Evolutionary conservation across 2,797 vertebrate species (phyloP).

Genomic region (Scomberomorus guttatus): DNA sequence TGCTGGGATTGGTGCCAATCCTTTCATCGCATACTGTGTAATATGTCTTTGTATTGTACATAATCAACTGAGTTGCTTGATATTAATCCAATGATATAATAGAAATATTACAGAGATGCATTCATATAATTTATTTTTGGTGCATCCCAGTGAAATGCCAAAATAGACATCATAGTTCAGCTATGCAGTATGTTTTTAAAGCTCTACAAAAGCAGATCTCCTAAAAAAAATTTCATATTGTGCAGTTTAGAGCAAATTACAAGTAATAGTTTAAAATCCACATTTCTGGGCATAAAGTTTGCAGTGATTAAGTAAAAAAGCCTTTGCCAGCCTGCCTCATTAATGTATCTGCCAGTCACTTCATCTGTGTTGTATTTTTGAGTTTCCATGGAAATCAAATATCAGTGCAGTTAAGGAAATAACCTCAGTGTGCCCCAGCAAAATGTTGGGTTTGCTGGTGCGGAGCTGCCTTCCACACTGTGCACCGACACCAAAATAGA

Average conservation of each 20-base stretch:
- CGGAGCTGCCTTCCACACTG: too few relatives aligned
- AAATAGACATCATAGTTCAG: neutral
- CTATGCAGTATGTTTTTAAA: neutral
- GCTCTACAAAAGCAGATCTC: neutral
- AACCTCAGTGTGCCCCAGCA: too few relatives aligned
- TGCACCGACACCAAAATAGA: too few relatives aligned
- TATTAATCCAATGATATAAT: neutral
- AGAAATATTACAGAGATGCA: slow-evolving; percentile 7
- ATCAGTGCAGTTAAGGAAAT: too few relatives aligned
- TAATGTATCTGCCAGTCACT: too few relatives aligned
- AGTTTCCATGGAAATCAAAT: too few relatives aligned
- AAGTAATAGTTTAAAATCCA: slow-evolving; percentile 42
- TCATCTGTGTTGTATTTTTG: too few relatives aligned
- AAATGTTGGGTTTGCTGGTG: too few relatives aligned
- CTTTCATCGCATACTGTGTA: neutral
- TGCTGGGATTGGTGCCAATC: neutral
- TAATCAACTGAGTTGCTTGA: too few relatives aligned
- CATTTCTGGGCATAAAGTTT: neutral
- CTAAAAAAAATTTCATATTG: slow-evolving; percentile 20
- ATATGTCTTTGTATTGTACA: too few relatives aligned
- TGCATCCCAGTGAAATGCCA: slow-evolving; percentile 27
- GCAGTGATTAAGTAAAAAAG: too few relatives aligned
- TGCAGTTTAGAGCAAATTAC: slow-evolving; percentile 16
- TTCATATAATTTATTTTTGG: slow-evolving; percentile 24
- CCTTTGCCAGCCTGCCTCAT: too few relatives aligned